A percentile compares a stretch with the other conserved stretches of the same genome.
Conservation (phyloP, 2,113 vertebrate species). For the Hippocampus barbouri region DNA sequence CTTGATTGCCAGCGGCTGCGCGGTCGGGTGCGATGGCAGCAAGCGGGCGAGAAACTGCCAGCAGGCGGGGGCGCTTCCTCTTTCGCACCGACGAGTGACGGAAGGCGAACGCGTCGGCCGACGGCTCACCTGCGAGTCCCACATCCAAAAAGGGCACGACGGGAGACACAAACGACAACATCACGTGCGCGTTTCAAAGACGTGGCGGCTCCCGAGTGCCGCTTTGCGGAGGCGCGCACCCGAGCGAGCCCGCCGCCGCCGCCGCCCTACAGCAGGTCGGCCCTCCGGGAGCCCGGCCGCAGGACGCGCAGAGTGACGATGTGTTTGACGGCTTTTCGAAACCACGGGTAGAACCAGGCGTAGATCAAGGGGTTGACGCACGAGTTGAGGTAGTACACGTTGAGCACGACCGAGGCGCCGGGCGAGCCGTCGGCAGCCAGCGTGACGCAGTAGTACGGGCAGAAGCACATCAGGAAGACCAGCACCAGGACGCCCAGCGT, state of each 20-base stretch:
- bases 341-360: conserved; percentile 63
- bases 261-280: conserved; percentile 18
- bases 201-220: too few species aligned
- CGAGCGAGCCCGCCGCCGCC: not conserved
- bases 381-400: conserved; percentile 44
- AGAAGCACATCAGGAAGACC: conserved; percentile 51
- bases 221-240: too few species aligned
- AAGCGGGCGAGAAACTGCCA: too few species aligned
- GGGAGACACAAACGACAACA: too few species aligned
- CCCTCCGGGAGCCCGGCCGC: conserved; percentile 19
- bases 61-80: too few species aligned
- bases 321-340: conserved; percentile 47
- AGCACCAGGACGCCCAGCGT: conserved; percentile 39
- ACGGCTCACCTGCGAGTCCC: too few species aligned
- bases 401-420: conserved; percentile 22
- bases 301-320: conserved; percentile 56
- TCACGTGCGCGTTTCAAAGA: too few species aligned
- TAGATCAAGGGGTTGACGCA: conserved; percentile 62
- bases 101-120: too few species aligned
- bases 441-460: conserved; percentile 40
- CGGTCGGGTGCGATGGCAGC: too few species aligned
- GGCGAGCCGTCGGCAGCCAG: conserved; percentile 32
- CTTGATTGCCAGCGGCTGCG: too few species aligned
- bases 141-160: too few species aligned
- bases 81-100: too few species aligned